Evolutionary conservation across 2,888 invertebrate species (phyloP), one percentile per base, ranked within the genome.

Genomic region (Calameuta pallipes): DNA sequence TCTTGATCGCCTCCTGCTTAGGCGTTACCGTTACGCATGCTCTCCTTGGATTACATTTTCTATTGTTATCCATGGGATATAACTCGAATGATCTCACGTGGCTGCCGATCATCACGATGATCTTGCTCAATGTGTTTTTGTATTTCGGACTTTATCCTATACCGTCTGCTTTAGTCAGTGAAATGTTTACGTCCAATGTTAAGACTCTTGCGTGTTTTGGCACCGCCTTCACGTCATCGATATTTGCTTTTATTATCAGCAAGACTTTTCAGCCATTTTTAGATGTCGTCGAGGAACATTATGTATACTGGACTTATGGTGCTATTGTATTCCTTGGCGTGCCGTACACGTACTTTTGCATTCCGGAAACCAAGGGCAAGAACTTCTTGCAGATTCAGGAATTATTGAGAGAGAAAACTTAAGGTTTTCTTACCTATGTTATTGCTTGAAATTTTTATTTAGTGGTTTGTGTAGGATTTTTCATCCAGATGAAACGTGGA

Each of bases 1-100:
- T 94, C 11, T 87, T 94, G 9, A 89, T 93, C 13, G 82, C 90
- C 31, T 93, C 93, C 3, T 91, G 92, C 13, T 71, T 90, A 1
- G 88, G 91, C 0, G 91, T 91, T 75, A 80, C 89, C 0, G 33
- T 91, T 1, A 86, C 91, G 0, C 85, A 90, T 36, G 80, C 83
- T 2, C 76, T 83, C 2, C 79, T 91, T 1, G 90, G 90, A 6
- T 41, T 87, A 4, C 89, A 90, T 71, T 91, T 91, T 79, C 81
- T 87, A 76, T 79, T 90, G 0, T 77, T 90, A 4, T 83, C 86
- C 0, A 34, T 81, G 1, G 80, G 77, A 1, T 80, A 83, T 11
- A 81, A 87, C 4, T 75, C 80, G 0, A 37, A 41, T 3, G 74
- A 74, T 0, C 77, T 89, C 3, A 85, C 85, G 11, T 90, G 88